Evolutionary conservation across 2,888 invertebrate species (phyloP).

Genomic region (Cheilosia vulpina): DNA sequence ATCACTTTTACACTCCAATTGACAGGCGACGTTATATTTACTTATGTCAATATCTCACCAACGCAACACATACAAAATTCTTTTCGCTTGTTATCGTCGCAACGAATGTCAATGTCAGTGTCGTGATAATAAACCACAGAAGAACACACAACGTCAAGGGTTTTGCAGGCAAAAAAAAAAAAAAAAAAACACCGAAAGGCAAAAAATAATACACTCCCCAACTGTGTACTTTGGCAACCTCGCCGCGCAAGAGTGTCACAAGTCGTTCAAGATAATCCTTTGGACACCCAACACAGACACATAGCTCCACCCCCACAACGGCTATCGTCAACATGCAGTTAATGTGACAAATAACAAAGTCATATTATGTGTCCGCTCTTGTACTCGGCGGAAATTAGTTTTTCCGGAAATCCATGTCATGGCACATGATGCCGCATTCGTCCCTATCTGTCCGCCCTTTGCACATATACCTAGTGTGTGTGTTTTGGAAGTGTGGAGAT

Average conservation of each 20-base stretch:
- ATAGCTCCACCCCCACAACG: constrained; percentile 15
- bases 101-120: constrained; percentile 53
- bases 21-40: constrained; percentile 48
- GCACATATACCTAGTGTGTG: constrained; percentile 9
- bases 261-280: constrained; percentile 68
- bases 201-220: constrained; percentile 13
- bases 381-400: constrained; percentile 72
- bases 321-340: constrained; percentile 71
- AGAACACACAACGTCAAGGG: constrained; percentile 34
- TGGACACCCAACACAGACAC: constrained; percentile 15
- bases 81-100: constrained; percentile 37
- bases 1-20: constrained; percentile 37
- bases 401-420: constrained; percentile 73
- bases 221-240: constrained; percentile 27
- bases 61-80: constrained; percentile 11
- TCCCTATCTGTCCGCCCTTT: constrained; percentile 43
- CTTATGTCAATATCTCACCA: constrained; percentile 42
- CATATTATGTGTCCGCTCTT: constrained; percentile 73
- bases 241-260: constrained; percentile 55
- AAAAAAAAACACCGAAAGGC: not conserved
- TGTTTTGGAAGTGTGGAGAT: not conserved
- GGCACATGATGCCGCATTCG: constrained; percentile 63
- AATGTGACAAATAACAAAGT: constrained; percentile 74
- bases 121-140: constrained; percentile 64
- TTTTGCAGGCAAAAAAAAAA: constrained; percentile 2